phyloP scores from a whole-genome alignment of 2,888 invertebrate species.

The Hirtodrosophila duncani region DNA sequence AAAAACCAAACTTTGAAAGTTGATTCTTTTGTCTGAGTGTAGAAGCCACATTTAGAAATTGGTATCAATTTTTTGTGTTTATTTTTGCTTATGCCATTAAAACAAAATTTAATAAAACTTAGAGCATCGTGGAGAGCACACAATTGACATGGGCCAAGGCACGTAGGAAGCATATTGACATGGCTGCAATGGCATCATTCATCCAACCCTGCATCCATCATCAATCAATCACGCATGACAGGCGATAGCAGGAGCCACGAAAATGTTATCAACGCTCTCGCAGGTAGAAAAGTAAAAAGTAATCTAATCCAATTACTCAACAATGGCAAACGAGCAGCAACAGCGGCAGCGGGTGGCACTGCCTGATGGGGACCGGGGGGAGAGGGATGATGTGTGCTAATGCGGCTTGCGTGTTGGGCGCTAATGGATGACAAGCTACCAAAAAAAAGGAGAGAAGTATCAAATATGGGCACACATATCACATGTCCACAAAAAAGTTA shows the following conservation, averaged over 20 bases:
- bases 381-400: neutral
- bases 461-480: constrained; percentile 33
- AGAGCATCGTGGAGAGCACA: constrained; percentile 4
- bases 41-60: too few species aligned
- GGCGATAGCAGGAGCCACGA: constrained; percentile 38
- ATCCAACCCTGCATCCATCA: constrained; percentile 33
- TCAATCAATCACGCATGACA: constrained; percentile 66
- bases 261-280: constrained; percentile 41
- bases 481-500: constrained; percentile 62
- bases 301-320: constrained; percentile 74
- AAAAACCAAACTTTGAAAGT: too few species aligned
- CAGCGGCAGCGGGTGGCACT: neutral
- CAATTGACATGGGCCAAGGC: constrained; percentile 32
- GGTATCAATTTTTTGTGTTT: neutral
- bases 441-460: constrained; percentile 1
- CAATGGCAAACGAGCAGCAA: constrained; percentile 63
- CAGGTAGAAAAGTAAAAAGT: constrained; percentile 36
- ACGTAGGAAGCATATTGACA: constrained; percentile 60
- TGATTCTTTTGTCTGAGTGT: too few species aligned
- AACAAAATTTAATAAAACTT: constrained; percentile 60
- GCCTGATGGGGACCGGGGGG: constrained; percentile 3
- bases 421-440: constrained; percentile 52
- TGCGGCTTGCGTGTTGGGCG: constrained; percentile 31
- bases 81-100: constrained; percentile 43
- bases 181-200: constrained; percentile 14